Evolutionary conservation across 2,888 invertebrate genomes (phyloP).

Genomic region (Andrena bucephala): DNA sequence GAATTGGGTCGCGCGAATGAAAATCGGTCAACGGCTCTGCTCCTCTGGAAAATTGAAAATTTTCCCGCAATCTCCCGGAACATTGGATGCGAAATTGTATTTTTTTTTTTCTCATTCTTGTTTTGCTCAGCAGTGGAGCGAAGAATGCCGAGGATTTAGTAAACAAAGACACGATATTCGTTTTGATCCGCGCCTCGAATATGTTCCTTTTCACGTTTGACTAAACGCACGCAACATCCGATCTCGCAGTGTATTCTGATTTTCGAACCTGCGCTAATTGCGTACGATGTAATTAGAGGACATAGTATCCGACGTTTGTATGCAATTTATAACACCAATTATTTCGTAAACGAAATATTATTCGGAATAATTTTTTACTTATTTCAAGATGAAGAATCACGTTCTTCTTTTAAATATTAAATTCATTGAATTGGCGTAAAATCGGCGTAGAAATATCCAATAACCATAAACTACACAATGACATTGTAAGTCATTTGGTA

Average conservation of each 20-base stretch:
- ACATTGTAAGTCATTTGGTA: too few relatives aligned
- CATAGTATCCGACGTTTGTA: too few relatives aligned
- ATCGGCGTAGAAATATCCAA: too few relatives aligned
- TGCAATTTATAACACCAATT: too few relatives aligned
- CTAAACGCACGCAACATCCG: neutral
- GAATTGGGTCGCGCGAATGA: conserved; percentile 50
- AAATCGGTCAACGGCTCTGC: conserved; percentile 47
- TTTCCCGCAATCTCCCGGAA: conserved; percentile 35
- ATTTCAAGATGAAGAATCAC: too few relatives aligned
- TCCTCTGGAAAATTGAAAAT: conserved; percentile 44
- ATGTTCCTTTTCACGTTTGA: neutral
- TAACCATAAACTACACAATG: too few relatives aligned
- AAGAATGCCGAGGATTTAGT: conserved; percentile 20
- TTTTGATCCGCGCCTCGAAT: conserved; percentile 22
- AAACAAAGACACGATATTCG: conserved; percentile 9
- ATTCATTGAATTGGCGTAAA: too few relatives aligned
- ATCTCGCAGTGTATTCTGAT: neutral
- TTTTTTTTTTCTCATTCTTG: neutral
- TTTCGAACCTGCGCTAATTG: neutral
- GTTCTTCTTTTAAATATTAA: too few relatives aligned
- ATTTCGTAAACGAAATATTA: too few relatives aligned
- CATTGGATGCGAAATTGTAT: conserved; percentile 30
- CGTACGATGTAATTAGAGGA: too few relatives aligned
- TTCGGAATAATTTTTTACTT: too few relatives aligned
- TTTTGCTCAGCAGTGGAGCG: neutral